These are phyloP conservation scores for Scomber scombrus DNA, from an alignment of 2,113 vertebrate genomes.

Conservation along the genomic window DNA sequence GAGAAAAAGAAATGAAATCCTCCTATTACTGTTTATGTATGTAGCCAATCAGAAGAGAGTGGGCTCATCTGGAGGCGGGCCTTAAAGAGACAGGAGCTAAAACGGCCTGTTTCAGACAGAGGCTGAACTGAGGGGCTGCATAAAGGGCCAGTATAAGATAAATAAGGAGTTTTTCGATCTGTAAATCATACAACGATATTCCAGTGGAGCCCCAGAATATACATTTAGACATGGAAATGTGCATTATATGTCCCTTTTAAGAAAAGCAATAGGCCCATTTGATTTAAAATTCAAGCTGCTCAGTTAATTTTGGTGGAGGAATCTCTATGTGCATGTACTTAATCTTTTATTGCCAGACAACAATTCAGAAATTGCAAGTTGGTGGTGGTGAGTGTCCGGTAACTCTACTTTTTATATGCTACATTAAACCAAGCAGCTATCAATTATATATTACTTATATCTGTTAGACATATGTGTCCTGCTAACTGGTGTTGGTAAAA, in stretches of 20 bases:
- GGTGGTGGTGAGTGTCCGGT: constrained; percentile 58
- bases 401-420: constrained; percentile 18
- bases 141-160: too few relatives aligned
- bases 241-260: not conserved
- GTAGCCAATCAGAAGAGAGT: too few relatives aligned
- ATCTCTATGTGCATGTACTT: constrained; percentile 51
- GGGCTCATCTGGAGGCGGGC: too few relatives aligned
- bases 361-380: constrained; percentile 31
- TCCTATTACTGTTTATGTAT: too few relatives aligned
- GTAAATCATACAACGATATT: too few relatives aligned
- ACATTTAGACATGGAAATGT: too few relatives aligned
- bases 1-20: too few relatives aligned
- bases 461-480: constrained; percentile 15
- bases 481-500: constrained; percentile 34
- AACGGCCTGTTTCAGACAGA: too few relatives aligned
- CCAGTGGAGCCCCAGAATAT: too few relatives aligned
- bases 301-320: not conserved
- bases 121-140: too few relatives aligned
- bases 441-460: not conserved
- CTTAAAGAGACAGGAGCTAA: too few relatives aligned
- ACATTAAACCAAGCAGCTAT: constrained; percentile 2
- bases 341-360: constrained; percentile 46
- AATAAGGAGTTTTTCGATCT: too few relatives aligned
- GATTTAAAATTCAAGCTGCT: constrained; percentile 10
- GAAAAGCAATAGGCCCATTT: not conserved